phyloP scores from a whole-genome alignment of 92 coral and sea anemone species.

The Porites lobata region DNA sequence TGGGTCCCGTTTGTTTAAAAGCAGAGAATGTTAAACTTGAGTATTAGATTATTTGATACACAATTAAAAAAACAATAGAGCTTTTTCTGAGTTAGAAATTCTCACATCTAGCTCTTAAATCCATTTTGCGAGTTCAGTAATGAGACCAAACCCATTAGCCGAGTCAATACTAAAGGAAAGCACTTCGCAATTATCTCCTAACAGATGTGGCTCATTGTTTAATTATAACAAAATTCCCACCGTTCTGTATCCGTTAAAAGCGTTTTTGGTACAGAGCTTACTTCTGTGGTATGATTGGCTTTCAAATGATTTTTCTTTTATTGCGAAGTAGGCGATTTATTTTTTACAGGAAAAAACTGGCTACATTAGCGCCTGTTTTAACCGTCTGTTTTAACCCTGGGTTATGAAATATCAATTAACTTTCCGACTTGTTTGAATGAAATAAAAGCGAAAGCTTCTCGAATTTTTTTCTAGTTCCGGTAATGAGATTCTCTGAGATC shows the following conservation, averaged over 20 bases:
- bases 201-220: constrained; percentile 34
- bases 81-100: background rate
- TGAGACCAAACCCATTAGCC: constrained; percentile 25
- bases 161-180: constrained; percentile 5
- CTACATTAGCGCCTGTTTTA: background rate
- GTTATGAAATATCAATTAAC: constrained; percentile 12
- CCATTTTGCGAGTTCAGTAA: constrained; percentile 23
- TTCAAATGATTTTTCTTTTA: background rate
- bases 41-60: background rate
- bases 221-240: constrained; percentile 3
- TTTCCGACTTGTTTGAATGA: background rate
- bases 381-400: background rate
- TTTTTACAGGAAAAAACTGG: background rate
- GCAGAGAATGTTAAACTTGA: background rate
- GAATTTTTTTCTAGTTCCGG: background rate
- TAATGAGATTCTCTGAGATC: constrained; percentile 16
- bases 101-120: background rate
- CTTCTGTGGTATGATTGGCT: background rate
- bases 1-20: background rate
- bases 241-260: background rate
- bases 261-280: constrained; percentile 5
- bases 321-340: background rate
- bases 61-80: constrained; percentile 16
- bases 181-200: background rate
- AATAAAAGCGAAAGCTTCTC: constrained; percentile 16